A percentile compares a stretch with the other conserved stretches of the same genome.
These are phyloP conservation scores for Epistrophe grossulariae DNA, from an alignment of 2,888 invertebrate species.

Conservation along the genomic window DNA sequence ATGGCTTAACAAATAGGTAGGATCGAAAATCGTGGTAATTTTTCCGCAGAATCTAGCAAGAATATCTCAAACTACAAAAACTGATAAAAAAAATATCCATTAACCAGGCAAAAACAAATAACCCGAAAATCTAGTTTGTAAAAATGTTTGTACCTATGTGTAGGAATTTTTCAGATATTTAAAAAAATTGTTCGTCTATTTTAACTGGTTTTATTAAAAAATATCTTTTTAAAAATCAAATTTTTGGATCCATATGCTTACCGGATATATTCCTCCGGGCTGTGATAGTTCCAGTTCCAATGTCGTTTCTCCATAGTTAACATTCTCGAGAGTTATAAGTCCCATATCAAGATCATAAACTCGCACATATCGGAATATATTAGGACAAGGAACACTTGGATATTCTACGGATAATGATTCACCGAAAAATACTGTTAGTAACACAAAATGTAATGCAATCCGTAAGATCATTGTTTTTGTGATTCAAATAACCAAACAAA, in stretches of 20 bases:
- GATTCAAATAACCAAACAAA: neutral
- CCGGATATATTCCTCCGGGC: conserved; percentile 26
- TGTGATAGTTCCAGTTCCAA: conserved; percentile 47
- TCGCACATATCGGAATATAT: conserved; percentile 41
- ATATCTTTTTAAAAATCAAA: too few relatives aligned
- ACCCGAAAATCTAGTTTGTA: too few relatives aligned
- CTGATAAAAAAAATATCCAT: too few relatives aligned
- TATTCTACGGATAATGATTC: neutral
- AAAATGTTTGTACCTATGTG: too few relatives aligned
- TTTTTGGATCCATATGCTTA: conserved; percentile 10
- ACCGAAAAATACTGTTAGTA: neutral
- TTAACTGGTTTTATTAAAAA: too few relatives aligned
- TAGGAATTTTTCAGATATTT: too few relatives aligned
- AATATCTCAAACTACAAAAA: too few relatives aligned
- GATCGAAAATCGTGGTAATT: too few relatives aligned
- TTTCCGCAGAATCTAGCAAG: too few relatives aligned
- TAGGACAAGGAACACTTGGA: conserved; percentile 52
- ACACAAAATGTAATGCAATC: neutral
- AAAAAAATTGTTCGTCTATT: too few relatives aligned
- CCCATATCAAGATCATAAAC: conserved; percentile 30
- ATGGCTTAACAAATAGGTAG: too few relatives aligned
- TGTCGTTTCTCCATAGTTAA: conserved; percentile 39
- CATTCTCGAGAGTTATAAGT: conserved; percentile 36
- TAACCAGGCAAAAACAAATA: too few relatives aligned
- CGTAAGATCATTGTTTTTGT: conserved; percentile 10